Percentiles rank a stretch among this genome's conserved stretches.
Conservation (phyloP, 2,888 invertebrate species). For the Linnaemya tessellans region DNA sequence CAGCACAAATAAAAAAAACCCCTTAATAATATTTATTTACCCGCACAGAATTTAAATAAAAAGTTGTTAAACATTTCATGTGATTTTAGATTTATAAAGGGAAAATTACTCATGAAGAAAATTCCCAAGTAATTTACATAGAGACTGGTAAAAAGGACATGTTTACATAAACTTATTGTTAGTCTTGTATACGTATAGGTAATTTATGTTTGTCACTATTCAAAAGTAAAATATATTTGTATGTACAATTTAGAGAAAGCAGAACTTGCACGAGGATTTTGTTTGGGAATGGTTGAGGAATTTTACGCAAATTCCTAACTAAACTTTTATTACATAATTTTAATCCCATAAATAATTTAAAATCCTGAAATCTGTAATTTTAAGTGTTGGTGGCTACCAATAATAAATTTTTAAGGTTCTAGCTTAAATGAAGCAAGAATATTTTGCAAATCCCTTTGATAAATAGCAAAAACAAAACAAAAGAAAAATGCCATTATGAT, state of each 20-base stretch:
- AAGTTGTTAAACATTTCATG: background rate
- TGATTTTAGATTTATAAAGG: background rate
- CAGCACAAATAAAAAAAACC: background rate
- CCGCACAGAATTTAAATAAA: background rate
- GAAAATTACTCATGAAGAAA: background rate
- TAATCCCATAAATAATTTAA: background rate
- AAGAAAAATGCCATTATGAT: too few relatives aligned
- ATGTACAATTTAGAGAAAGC: background rate
- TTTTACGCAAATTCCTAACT: background rate
- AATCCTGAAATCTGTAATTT: background rate
- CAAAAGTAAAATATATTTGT: background rate
- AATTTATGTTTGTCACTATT: background rate
- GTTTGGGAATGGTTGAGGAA: background rate
- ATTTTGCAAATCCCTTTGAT: too few relatives aligned
- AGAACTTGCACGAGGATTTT: background rate
- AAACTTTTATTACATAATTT: background rate
- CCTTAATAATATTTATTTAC: slow-evolving; percentile 5
- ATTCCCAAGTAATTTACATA: background rate
- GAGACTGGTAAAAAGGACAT: background rate
- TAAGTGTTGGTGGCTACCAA: too few relatives aligned
- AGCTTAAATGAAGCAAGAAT: too few relatives aligned
- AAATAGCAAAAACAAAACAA: too few relatives aligned
- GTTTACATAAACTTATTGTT: slow-evolving; percentile 16
- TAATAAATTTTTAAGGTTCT: too few relatives aligned
- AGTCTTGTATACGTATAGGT: background rate